Percentiles rank a stretch among this genome's conserved stretches.
Evolutionary conservation across 2,113 vertebrate genomes (phyloP).

Genomic region (Stomatorhinus ivindoensis): DNA sequence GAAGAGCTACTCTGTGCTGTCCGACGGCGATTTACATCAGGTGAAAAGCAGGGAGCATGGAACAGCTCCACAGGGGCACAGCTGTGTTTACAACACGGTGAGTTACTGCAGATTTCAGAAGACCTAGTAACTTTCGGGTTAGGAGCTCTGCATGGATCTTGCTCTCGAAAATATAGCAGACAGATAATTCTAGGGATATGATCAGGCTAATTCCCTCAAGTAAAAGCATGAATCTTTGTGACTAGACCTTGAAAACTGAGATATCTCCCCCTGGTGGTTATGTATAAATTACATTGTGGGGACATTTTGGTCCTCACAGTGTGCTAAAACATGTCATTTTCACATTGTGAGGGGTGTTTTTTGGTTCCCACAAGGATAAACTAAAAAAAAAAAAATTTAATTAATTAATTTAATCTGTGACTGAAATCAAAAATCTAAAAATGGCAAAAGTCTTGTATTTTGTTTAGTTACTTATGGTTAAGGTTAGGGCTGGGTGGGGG

Average conservation of each 20-base stretch:
- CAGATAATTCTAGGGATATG: background rate
- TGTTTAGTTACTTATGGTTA: background rate
- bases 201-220: background rate
- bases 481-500: background rate
- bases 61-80: background rate
- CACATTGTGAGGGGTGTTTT: background rate
- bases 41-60: background rate
- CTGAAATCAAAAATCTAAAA: background rate
- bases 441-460: background rate
- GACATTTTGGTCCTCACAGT: background rate
- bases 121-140: background rate
- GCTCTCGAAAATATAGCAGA: too few species aligned
- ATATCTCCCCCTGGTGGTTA: background rate
- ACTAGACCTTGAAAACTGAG: background rate
- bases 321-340: background rate
- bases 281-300: background rate
- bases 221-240: background rate
- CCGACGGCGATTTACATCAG: background rate
- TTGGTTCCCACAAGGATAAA: background rate
- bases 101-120: background rate
- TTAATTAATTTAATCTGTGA: too few species aligned
- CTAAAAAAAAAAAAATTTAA: too few species aligned
- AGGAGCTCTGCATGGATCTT: background rate
- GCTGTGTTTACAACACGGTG: background rate
- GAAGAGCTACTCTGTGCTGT: background rate